phyloP scores from a whole-genome alignment of 2,113 vertebrate species.

The Dunckerocampus dactyliophorus region DNA sequence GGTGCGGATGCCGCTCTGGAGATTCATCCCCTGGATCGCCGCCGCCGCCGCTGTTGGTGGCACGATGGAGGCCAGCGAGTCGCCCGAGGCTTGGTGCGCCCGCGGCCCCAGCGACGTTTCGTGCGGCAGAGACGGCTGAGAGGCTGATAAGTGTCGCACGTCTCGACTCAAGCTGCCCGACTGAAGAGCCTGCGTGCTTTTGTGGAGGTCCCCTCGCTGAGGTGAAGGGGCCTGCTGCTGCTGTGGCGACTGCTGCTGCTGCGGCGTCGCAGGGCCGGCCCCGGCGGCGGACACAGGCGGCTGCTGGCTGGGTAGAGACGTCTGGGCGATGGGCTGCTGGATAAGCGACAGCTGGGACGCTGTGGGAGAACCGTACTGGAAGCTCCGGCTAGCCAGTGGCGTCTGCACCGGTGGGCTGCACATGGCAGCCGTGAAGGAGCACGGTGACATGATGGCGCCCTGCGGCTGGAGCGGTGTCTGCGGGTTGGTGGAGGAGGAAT shows the following conservation, averaged over 20 bases:
- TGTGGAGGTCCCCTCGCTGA: conserved; percentile 84
- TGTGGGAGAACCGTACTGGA: conserved; percentile 88
- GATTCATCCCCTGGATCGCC: conserved; percentile 67
- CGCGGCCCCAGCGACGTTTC: conserved; percentile 82
- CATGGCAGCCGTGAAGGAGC: conserved; percentile 84
- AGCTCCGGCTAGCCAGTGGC: conserved; percentile 86
- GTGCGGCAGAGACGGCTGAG: conserved; percentile 95
- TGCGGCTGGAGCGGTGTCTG: conserved; percentile 79
- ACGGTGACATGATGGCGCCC: conserved; percentile 82
- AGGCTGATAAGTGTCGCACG: conserved; percentile 92
- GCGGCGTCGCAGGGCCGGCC: conserved; percentile 48
- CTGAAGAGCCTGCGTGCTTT: conserved; percentile 87
- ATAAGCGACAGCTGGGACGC: conserved; percentile 90
- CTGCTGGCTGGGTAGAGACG: conserved; percentile 57
- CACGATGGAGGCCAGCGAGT: conserved; percentile 85
- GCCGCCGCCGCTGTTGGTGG: conserved; percentile 67
- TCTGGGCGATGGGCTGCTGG: conserved; percentile 69
- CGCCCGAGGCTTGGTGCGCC: conserved; percentile 85
- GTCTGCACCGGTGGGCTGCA: conserved; percentile 90
- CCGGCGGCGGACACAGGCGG: conserved; percentile 44
- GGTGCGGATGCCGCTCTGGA: conserved; percentile 75
- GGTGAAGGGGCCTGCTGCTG: conserved; percentile 74
- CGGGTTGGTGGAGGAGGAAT: conserved; percentile 78
- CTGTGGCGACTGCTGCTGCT: conserved; percentile 55
- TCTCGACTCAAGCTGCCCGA: conserved; percentile 88